A percentile compares a stretch with the other conserved stretches of the same genome.
Conservation (phyloP, 2,888 invertebrate genomes). For the Patella pellucida region DNA sequence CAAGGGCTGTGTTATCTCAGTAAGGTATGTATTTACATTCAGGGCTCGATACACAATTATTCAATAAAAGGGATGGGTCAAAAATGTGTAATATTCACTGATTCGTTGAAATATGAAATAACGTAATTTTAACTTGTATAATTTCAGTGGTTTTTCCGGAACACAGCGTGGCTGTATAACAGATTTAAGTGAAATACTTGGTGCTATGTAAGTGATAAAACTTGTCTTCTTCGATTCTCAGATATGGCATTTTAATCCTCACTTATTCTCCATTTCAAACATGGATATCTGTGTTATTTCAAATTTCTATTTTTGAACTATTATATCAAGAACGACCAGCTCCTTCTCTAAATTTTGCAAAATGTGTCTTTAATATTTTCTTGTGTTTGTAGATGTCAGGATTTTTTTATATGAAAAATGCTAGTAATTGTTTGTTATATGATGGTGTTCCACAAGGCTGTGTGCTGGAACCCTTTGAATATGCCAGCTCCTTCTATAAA, state of each 20-base stretch:
- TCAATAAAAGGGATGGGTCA: too few species aligned
- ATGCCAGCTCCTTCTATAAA: too few species aligned
- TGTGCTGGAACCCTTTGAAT: too few species aligned
- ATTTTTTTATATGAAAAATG: conserved; percentile 79
- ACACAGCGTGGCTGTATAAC: conserved; percentile 83
- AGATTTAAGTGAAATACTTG: conserved; percentile 79
- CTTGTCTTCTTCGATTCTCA: not conserved
- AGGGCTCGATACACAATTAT: too few species aligned
- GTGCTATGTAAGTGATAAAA: conserved; percentile 76
- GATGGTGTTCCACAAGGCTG: too few species aligned
- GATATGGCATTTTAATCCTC: too few species aligned
- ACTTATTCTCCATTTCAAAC: too few species aligned
- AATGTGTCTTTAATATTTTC: not conserved
- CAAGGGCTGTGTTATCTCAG: conserved; percentile 81
- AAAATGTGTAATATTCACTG: too few species aligned
- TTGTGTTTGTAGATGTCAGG: conserved; percentile 74
- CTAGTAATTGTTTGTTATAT: conserved; percentile 42
- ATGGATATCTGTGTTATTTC: too few species aligned
- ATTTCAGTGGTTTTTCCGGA: conserved; percentile 77
- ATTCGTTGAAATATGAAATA: too few species aligned
- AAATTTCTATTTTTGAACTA: too few species aligned
- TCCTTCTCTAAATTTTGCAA: not conserved
- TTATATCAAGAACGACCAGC: too few species aligned
- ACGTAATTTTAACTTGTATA: conserved; percentile 12
- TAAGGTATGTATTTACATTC: conserved; percentile 74